Conservation (phyloP, 1,140 invertebrate species). For the Drosophila subobscura region DNA sequence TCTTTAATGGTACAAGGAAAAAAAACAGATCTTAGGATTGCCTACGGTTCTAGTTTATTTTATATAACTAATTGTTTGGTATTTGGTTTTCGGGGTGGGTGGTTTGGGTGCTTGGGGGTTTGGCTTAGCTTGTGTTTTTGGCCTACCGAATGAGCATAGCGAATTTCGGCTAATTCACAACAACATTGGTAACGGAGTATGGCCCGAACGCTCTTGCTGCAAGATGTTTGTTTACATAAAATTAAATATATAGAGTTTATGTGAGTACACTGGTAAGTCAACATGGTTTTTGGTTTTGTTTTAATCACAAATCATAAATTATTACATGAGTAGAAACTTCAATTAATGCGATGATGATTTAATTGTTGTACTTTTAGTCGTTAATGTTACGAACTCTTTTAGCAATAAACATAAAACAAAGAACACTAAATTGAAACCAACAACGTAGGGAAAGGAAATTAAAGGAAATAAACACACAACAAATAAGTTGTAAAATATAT, state of each 20-base stretch:
- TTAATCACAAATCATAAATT: slow-evolving; percentile 35
- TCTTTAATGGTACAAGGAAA: background rate
- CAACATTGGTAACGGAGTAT: slow-evolving; percentile 84
- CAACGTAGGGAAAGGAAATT: slow-evolving; percentile 11
- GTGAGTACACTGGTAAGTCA: slow-evolving; percentile 55
- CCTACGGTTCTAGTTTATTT: slow-evolving; percentile 42
- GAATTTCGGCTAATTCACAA: slow-evolving; percentile 84
- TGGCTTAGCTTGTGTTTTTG: slow-evolving; percentile 72
- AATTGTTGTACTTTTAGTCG: slow-evolving; percentile 46
- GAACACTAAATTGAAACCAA: slow-evolving; percentile 4
- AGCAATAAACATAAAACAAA: slow-evolving; percentile 34
- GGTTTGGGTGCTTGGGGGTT: background rate
- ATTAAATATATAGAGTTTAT: slow-evolving; percentile 77
- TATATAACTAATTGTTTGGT: slow-evolving; percentile 29
- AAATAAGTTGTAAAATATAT: slow-evolving; percentile 41
- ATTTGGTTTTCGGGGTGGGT: background rate
- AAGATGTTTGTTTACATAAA: slow-evolving; percentile 82
- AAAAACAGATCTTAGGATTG: slow-evolving; percentile 32
- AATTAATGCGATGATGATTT: slow-evolving; percentile 30
- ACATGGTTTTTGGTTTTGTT: slow-evolving; percentile 24
- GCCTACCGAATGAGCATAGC: slow-evolving; percentile 84
- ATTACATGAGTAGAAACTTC: slow-evolving; percentile 22
- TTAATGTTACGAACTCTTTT: slow-evolving; percentile 34
- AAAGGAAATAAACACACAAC: slow-evolving; percentile 35
- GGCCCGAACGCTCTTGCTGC: slow-evolving; percentile 84